Conservation (phyloP, 2,888 invertebrate genomes). For the Gymnosoma rotundatum region DNA sequence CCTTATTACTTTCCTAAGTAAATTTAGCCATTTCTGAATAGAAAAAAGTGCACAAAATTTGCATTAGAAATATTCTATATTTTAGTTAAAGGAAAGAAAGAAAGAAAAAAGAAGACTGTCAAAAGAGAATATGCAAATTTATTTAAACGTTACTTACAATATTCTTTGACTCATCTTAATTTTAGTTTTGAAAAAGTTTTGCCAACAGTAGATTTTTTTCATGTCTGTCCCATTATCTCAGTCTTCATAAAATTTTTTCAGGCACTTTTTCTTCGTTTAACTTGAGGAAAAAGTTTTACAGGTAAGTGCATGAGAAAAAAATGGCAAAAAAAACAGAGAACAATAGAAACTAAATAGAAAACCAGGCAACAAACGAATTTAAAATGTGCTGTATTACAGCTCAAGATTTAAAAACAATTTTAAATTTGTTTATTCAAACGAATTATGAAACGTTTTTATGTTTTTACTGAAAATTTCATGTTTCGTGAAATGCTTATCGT, state of each 20-base stretch:
- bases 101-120: neutral
- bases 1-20: no score
- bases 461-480: no score
- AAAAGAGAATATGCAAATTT: slow-evolving; percentile 58
- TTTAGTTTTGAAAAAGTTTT: slow-evolving; percentile 61
- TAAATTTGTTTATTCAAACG: no score
- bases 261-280: slow-evolving; percentile 9
- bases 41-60: slow-evolving; percentile 38
- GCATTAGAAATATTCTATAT: slow-evolving; percentile 24
- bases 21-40: neutral
- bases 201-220: slow-evolving; percentile 30
- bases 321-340: no score
- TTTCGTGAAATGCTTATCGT: no score
- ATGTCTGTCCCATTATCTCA: slow-evolving; percentile 1
- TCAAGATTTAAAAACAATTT: no score
- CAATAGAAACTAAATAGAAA: no score
- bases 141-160: slow-evolving; percentile 65
- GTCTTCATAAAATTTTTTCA: slow-evolving; percentile 5
- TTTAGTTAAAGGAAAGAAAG: neutral
- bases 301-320: neutral
- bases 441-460: no score
- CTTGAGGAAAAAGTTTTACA: slow-evolving; percentile 40
- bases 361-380: no score
- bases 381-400: no score
- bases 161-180: slow-evolving; percentile 64